Evolutionary conservation across 2,888 invertebrate genomes (phyloP), one percentile per base, ranked within the genome.

Genomic region (Rutpela maculata): DNA sequence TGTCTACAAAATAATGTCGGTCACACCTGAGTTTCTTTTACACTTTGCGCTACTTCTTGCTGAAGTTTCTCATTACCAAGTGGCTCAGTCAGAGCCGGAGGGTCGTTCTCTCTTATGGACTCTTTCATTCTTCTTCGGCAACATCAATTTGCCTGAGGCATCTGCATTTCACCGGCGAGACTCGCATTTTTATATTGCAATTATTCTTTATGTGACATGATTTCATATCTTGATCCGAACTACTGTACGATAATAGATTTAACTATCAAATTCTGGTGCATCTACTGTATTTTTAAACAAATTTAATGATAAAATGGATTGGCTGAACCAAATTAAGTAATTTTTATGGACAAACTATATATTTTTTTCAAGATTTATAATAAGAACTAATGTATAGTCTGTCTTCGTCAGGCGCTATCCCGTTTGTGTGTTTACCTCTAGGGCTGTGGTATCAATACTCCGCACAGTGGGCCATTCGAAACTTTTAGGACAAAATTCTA

Each of bases 61-160:
- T 73, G 79, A 80, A 86, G 83, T 86, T 87, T 87, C 86, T 85
- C 83, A 81, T 82, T 76, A 81, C 78, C 86, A 87, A 87, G 86
- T 86, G 86, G 86, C 76, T 81, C 86, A 85, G 73, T 69, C 78
- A 75, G 65, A 76, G 86, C 86, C 86, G 66, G 79, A 80, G 85
- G 87, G 82, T 74, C 78, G 76, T 85, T 86, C 84, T 86, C 86
- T 86, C 85, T 85, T 84, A 82, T 83, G 79, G 78, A 72, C 62
- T 72, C 72, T 62, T 72, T 72, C 72, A 63, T 72, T 72, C 72
- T 80, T 81, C 81, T 79, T 76, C 78, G 76, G 75, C 76, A 77
- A 79, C 79, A 79, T 80, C 78, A 74, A 80, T 75, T 77, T 59
- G 79, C 83, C 79, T 26, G 57, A 78, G 83, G 84, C 84, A 17